Evolutionary conservation across 2,797 vertebrate genomes (phyloP), one percentile per base, ranked within the genome.

Genomic region (Loris lydekkerianus): DNA sequence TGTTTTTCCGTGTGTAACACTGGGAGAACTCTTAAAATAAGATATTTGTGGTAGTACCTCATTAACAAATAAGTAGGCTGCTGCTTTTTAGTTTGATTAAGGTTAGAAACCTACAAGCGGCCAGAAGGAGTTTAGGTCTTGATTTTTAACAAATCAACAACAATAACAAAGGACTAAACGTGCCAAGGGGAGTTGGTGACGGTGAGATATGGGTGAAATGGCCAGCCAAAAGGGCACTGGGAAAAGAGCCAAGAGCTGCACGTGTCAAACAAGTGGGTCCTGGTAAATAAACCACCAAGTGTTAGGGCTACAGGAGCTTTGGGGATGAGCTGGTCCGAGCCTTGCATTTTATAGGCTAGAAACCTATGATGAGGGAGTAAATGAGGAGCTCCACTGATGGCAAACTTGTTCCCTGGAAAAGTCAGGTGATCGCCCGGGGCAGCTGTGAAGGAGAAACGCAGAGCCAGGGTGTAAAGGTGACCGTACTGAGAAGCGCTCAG

Each of bases 21-120:
- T 34, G 60, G 14, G 37, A 89, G 56, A 83, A 86, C 23, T 75
- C 75, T 69, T 73, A 76, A 90, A 91, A 86, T 43, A 63, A 29
- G 21, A 56, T n/a, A 31, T 76, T 72, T 27, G 4, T 70, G 34
- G 56, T 84, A 72, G 43, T 14, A 43, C 73, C 82, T 95, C 56
- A 20, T 69, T 93, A 85, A 87, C n/a, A 78, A 43, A 23, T 34
- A 27, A 86, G 43, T 56, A 73, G 40, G 60, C 91, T 69, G 86
- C 29, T 29, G 25, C 14, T 60, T 76, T 82, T 88, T 87, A 81
- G 20, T 80, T 92, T 70, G 3, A 15, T 81, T 73, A 93, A 83
- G 9, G 49, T 58, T 85, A 80, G 34, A 94, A 88, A 88, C 27
- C 63, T 27, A 1, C 18, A 67, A 58, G 29, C 23, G 76, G 43